Evolutionary conservation across 2,888 invertebrate genomes (phyloP).

Genomic region (Anoplius nigerrimus): DNA sequence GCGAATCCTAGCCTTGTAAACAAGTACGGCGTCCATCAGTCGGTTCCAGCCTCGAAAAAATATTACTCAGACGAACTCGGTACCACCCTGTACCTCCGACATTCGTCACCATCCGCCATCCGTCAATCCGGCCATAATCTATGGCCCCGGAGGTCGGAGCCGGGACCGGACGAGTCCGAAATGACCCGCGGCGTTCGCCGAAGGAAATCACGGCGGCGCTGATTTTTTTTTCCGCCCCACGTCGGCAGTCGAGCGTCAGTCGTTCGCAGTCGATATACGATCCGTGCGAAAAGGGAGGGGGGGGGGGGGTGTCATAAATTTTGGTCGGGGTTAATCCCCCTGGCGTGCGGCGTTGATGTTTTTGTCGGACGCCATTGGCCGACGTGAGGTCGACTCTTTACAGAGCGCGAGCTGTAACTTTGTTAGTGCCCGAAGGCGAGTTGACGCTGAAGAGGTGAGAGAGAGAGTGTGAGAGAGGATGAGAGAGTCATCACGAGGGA

Average conservation of each 20-base stretch:
- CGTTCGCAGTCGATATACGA: slow-evolving; percentile 51
- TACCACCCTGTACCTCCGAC: not conserved
- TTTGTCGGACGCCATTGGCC: slow-evolving; percentile 49
- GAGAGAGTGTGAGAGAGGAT: not conserved
- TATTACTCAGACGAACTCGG: not conserved
- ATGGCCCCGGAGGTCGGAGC: too few species aligned
- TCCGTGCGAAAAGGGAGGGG: slow-evolving; percentile 44
- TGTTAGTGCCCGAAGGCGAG: slow-evolving; percentile 35
- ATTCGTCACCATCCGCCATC: slow-evolving; percentile 1
- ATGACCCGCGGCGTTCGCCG: too few species aligned
- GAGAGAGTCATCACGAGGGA: too few species aligned
- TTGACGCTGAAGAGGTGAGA: not conserved
- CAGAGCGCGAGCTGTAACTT: slow-evolving; percentile 30
- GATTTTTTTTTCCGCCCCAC: slow-evolving; percentile 4
- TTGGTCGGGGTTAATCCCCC: slow-evolving; percentile 51
- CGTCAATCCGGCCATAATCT: not conserved
- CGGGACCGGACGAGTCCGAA: too few species aligned
- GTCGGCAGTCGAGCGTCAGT: slow-evolving; percentile 7
- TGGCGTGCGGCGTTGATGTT: slow-evolving; percentile 53
- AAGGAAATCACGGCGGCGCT: slow-evolving; percentile 6
- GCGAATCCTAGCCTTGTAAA: too few species aligned
- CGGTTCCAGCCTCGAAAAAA: too few species aligned
- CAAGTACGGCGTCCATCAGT: too few species aligned
- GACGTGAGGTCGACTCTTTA: not conserved
- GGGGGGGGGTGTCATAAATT: slow-evolving; percentile 61